A percentile compares a stretch with the other conserved stretches of the same genome.
Evolutionary conservation across 2,113 vertebrate species (phyloP).

Genomic region (Maccullochella peelii): DNA sequence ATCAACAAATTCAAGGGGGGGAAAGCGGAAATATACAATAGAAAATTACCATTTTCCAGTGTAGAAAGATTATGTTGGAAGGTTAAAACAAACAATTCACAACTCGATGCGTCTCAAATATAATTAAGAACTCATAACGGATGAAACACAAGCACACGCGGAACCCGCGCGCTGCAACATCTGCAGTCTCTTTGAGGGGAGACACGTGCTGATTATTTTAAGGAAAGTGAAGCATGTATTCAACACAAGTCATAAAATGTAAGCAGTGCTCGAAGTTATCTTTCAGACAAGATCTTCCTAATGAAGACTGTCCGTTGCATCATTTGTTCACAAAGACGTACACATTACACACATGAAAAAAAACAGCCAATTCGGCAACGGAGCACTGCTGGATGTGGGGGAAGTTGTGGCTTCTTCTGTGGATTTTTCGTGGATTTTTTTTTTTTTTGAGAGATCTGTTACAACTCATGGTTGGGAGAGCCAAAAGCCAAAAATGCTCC

Average conservation of each 20-base stretch:
- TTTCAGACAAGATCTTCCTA: slow-evolving; percentile 35
- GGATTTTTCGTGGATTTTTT: slow-evolving; percentile 22
- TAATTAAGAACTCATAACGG: slow-evolving; percentile 50
- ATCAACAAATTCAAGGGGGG: slow-evolving; percentile 69
- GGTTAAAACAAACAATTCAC: slow-evolving; percentile 58
- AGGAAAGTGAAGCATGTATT: slow-evolving; percentile 52
- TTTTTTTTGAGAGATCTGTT: slow-evolving; percentile 32
- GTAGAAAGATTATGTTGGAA: slow-evolving; percentile 71
- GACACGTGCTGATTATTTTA: slow-evolving; percentile 4
- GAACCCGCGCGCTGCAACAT: slow-evolving; percentile 42
- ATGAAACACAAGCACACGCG: slow-evolving; percentile 63
- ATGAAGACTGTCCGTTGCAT: slow-evolving; percentile 37
- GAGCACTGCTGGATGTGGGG: slow-evolving; percentile 42
- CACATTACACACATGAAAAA: slow-evolving; percentile 62
- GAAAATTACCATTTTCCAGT: slow-evolving; percentile 65
- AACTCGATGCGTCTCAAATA: slow-evolving; percentile 35
- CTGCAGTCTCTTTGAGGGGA: slow-evolving; percentile 22
- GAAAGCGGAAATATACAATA: slow-evolving; percentile 76
- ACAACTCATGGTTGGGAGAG: slow-evolving; percentile 37
- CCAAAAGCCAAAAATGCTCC: slow-evolving; percentile 59
- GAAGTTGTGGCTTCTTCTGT: slow-evolving; percentile 48
- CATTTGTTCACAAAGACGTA: slow-evolving; percentile 67
- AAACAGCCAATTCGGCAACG: slow-evolving; percentile 46
- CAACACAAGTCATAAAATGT: slow-evolving; percentile 52
- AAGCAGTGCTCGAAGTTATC: slow-evolving; percentile 63